Base-by-base conservation (phyloP, 1,140 invertebrate species). In the Euwallacea similis region DNA sequence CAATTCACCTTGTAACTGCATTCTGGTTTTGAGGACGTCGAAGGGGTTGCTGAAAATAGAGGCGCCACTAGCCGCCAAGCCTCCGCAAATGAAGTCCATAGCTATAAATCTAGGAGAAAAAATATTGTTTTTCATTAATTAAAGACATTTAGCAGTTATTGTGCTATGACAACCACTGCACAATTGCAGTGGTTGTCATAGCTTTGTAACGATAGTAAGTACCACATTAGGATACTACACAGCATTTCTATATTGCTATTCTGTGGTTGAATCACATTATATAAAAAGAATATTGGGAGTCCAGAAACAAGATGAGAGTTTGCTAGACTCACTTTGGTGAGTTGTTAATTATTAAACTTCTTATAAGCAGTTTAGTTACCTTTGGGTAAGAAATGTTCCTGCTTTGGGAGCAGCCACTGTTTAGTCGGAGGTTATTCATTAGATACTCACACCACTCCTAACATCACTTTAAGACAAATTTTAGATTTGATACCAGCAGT, bases 1-100 rank as follows among this genome's bases (percentile, higher is more conserved):
- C 7, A 97, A 79, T 81, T 97, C 95, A 7, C 95, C 95, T 83
- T 97, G 95, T 6, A 97, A 82, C 79, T 97, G 95, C 73, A 96
- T 87, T 21, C 94, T 84, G 6, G 92, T 95, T 84, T 96, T 96
- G 0, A 93, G 85, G 3, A 97, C 93, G 79, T 98, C 95, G 46
- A 96, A 84, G 6, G 88, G 88, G 74, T 89, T 89, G 42, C 87
- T 89, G 72, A 88, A 88, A 21, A 80, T 46, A 6, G 69, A 73
- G 33, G 79, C 79, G 54, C 77, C 76, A 16, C 76, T 71, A 7
- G 77, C 80, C 41, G 80, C 80, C 42, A 79, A 46, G 9, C 79
- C 79, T 46, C 79, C 80, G 54, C 79, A 74, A 9, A 78, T 41
- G 69, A 81, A 80, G 70, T 81, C 80, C 79, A 81, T 80, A 8